These are phyloP conservation scores for Drosophila barbarae DNA, from an alignment of 2,888 invertebrate species.

Conservation along the genomic window DNA sequence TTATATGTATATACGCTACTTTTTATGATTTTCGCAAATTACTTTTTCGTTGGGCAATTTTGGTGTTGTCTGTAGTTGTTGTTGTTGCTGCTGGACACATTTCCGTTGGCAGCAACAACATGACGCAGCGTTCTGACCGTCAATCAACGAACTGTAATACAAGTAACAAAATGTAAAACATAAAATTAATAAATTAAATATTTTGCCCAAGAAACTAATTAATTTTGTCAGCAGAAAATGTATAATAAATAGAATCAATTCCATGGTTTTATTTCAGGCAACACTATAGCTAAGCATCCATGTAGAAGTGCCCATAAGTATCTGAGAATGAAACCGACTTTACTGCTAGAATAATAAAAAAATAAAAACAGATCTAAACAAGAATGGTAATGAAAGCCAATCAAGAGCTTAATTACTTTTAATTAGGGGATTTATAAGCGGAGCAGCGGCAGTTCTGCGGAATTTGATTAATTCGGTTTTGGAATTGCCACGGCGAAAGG, in stretches of 20 bases:
- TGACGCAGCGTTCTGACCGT: constrained; percentile 55
- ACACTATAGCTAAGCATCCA: too few relatives aligned
- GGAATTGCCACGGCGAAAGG: constrained; percentile 56
- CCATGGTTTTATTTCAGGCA: neutral
- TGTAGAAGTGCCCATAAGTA: neutral
- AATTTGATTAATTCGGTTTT: constrained; percentile 9
- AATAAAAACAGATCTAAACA: constrained; percentile 1
- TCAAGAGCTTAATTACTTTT: constrained; percentile 59
- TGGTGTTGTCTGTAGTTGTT: constrained; percentile 26
- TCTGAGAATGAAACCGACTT: neutral
- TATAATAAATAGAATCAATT: neutral
- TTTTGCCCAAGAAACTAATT: neutral
- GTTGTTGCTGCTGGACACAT: constrained; percentile 46
- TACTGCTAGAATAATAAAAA: neutral
- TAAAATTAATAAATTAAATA: neutral
- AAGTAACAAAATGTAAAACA: neutral
- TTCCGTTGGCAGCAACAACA: constrained; percentile 60
- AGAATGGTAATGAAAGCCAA: constrained; percentile 45
- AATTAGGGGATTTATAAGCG: constrained; percentile 69
- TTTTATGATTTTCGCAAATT: constrained; percentile 41
- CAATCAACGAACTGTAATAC: constrained; percentile 27
- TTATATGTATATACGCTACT: constrained; percentile 7
- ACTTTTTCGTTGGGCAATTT: constrained; percentile 34
- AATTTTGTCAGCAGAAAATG: neutral
- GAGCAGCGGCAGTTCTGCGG: constrained; percentile 39